These are phyloP conservation scores for Heteromurus nitidus DNA, from an alignment of 2,888 invertebrate genomes.

Conservation along the genomic window DNA sequence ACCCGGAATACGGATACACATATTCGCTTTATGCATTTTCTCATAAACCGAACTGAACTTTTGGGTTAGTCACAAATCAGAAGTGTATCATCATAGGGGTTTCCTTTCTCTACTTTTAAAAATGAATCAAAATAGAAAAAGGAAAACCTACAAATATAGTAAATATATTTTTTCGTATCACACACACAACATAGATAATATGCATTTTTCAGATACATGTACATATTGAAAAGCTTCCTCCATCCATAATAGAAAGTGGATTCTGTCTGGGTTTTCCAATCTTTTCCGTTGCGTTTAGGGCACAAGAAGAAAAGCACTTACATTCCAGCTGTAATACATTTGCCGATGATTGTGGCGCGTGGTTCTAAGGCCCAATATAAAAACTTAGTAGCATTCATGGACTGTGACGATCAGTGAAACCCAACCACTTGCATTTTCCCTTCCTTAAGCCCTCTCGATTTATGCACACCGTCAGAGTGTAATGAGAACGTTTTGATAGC, in stretches of 20 bases:
- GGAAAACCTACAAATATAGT: too few species aligned
- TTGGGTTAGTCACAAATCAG: constrained; percentile 28
- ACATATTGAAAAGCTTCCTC: too few species aligned
- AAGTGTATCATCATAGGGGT: neutral
- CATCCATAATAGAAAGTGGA: too few species aligned
- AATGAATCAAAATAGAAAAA: constrained; percentile 5
- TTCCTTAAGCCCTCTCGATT: constrained; percentile 8
- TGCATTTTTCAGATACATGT: too few species aligned
- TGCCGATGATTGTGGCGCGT: constrained; percentile 13
- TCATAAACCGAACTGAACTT: too few species aligned
- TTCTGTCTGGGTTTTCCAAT: too few species aligned
- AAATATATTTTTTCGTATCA: too few species aligned
- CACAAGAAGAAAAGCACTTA: neutral
- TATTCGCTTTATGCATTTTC: neutral
- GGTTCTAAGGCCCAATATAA: constrained; percentile 25
- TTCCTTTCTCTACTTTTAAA: constrained; percentile 2
- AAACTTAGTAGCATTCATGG: neutral
- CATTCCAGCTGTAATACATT: constrained; percentile 11
- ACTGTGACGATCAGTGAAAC: too few species aligned
- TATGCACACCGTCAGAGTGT: constrained; percentile 8
- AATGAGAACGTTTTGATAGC: too few species aligned
- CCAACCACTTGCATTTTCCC: constrained; percentile 10
- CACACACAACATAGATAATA: neutral
- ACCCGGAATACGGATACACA: neutral
- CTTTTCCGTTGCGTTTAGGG: neutral